Evolutionary conservation across 37 sponge, comb jelly and placozoan genomes (phyloP), one percentile per base, ranked within the genome.

Genomic region (Beroe forskalii): DNA sequence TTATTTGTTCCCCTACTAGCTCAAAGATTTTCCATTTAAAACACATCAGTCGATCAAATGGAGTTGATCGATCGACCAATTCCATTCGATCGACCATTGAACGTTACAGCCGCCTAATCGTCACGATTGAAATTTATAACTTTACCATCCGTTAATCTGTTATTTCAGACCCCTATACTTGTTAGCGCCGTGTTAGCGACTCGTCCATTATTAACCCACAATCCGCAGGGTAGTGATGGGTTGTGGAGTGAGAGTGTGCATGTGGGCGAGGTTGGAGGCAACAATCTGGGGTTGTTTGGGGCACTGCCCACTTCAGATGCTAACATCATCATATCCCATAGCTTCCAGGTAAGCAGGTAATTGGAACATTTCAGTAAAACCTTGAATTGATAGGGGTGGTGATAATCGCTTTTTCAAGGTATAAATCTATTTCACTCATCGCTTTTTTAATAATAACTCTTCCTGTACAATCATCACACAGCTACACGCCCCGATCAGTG

Each of bases 191-290:
- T n/a, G n/a, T n/a, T n/a, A n/a, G n/a, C n/a, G n/a, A n/a, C n/a
- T n/a, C n/a, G n/a, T n/a, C n/a, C n/a, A n/a, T n/a, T n/a, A n/a
- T n/a, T n/a, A n/a, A n/a, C n/a, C n/a, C n/a, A n/a, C n/a, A n/a
- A n/a, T n/a, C n/a, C n/a, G 6, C 31, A 80, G 86, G 86, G 35
- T 22, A 28, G 38, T 24, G 86, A 41, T 38, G 86, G 86, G 42
- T 20, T 80, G 44, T 80, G 86, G 86, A 24, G 48, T 6, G 86
- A 80, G 30, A 44, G 31, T 43, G 86, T 43, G 30, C 86, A 80
- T 80, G 86, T 80, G 1, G 86, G 86, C 9, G 86, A 80, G 55
- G 86, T 80, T 1, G 86, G 86, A 44, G 86, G 86, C 42, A 80
- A 80, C 55, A 80, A 80, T 25, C 3, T 80, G 48, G 86, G 86